Evolutionary conservation across 2,888 invertebrate genomes (phyloP), one percentile per base, ranked within the genome.

Genomic region (Mythimna impura): DNA sequence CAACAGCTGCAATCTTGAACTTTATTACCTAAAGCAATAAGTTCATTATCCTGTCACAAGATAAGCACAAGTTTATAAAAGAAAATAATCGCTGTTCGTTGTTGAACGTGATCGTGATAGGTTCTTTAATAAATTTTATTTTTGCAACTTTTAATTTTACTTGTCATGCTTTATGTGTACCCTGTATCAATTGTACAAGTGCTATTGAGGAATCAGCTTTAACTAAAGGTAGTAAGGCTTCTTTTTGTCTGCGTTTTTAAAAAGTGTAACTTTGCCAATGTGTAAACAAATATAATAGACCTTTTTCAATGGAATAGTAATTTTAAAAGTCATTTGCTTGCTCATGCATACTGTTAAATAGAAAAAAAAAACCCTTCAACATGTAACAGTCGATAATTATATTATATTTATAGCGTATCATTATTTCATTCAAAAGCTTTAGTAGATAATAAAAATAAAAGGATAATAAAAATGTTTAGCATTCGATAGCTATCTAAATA

Each of bases 111-210:
- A 77, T 83, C 82, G 81, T 82, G 82, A 83, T 82, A 80, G 81
- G 83, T 77, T 80, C 61, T 43, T 73, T 71, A 72, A 76, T 82
- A 67, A 76, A 81, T 80, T 80, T 72, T 65, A 81, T 81, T 74
- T 82, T 68, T 76, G 80, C 76, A 61, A 69, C 17, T 83, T 82
- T 82, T 83, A 76, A 80, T 80, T 80, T 80, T 70, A 83, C 74
- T 69, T 83, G 80, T 81, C 73, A 71, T 73, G 75, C 17, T 69
- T 60, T 79, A 69, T 60, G 63, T 76, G 68, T 58, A 43, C 52
- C 61, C 43, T 68, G 40, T 47, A 61, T 57, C 10, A 64, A 64
- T 69, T 71, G 58, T 57, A 22, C 12, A 36, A 36, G 17, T 40
- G 20, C 55, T 47, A 67, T 10, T 17, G 66, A 60, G 25, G 62